Evolutionary conservation across 2,797 vertebrate species (phyloP).

Genomic region (Calcarius lapponicus): DNA sequence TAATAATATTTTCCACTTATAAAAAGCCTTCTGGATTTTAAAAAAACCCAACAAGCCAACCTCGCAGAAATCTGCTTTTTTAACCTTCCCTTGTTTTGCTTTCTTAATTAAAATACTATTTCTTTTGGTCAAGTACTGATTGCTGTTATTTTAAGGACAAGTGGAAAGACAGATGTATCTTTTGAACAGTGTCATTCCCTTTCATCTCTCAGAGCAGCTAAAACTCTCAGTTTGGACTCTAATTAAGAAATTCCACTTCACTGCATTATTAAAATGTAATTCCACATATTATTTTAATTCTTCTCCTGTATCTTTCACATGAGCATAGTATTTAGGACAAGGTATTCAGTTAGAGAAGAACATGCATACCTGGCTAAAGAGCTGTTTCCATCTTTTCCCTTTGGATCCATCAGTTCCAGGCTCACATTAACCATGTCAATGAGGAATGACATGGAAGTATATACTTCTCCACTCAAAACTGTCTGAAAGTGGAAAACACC

Average conservation of each 20-base stretch:
- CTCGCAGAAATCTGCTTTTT: background rate
- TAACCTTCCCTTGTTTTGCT: background rate
- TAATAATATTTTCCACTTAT: background rate
- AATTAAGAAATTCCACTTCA: background rate
- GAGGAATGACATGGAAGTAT: conserved; percentile 88
- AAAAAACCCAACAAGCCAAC: fast-evolving
- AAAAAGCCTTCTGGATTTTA: background rate
- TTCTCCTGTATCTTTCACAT: background rate
- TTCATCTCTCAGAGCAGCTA: background rate
- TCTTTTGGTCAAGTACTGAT: background rate
- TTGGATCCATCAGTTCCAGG: conserved; percentile 87
- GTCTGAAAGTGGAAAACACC: conserved; percentile 80
- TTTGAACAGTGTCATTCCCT: background rate
- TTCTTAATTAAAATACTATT: background rate
- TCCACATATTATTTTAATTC: background rate
- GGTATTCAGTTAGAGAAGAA: background rate
- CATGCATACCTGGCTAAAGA: conserved; percentile 81
- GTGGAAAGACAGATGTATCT: background rate
- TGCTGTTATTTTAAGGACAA: background rate
- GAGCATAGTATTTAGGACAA: background rate
- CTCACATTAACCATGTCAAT: conserved; percentile 97
- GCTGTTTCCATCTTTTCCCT: conserved; percentile 72
- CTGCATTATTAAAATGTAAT: background rate
- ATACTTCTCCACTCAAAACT: conserved; percentile 93
- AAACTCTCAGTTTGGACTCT: background rate